Conservation (phyloP, 2,113 vertebrate genomes). For the Larimichthys crocea region DNA sequence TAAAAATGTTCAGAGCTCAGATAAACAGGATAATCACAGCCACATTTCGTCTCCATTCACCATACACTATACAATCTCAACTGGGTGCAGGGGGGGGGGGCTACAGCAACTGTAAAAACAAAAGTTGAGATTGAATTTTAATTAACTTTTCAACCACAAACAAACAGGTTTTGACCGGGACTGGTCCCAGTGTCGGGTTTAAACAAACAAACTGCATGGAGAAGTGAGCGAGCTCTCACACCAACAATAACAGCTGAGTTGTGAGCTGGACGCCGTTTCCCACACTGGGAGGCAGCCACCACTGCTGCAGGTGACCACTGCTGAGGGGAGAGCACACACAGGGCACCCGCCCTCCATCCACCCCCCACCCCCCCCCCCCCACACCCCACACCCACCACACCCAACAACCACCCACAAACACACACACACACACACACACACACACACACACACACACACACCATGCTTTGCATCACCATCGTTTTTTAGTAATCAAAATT, state of each 20-base stretch:
- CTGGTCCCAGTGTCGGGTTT: constrained; percentile 80
- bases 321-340: constrained; percentile 10
- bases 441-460: constrained; percentile 5
- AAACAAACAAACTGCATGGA: constrained; percentile 87
- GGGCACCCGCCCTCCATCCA: constrained; percentile 4
- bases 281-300: constrained; percentile 77
- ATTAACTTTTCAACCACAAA: constrained; percentile 85
- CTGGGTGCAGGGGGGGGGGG: background rate
- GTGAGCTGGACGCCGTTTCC: constrained; percentile 81
- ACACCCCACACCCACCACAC: no score
- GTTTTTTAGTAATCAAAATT: background rate
- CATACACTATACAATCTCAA: constrained; percentile 21
- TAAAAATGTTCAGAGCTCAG: constrained; percentile 72
- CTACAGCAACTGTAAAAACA: constrained; percentile 82
- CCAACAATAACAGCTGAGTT: constrained; percentile 87
- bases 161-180: constrained; percentile 85
- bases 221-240: constrained; percentile 81
- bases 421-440: no score
- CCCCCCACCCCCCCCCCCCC: no score
- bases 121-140: constrained; percentile 81
- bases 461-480: background rate
- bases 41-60: constrained; percentile 68
- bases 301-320: constrained; percentile 79
- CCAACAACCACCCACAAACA: no score
- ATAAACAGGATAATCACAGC: constrained; percentile 80